Evolutionary conservation across 2,113 vertebrate genomes (phyloP), one percentile per base, ranked within the genome.

Genomic region (Mandrillus leucophaeus): DNA sequence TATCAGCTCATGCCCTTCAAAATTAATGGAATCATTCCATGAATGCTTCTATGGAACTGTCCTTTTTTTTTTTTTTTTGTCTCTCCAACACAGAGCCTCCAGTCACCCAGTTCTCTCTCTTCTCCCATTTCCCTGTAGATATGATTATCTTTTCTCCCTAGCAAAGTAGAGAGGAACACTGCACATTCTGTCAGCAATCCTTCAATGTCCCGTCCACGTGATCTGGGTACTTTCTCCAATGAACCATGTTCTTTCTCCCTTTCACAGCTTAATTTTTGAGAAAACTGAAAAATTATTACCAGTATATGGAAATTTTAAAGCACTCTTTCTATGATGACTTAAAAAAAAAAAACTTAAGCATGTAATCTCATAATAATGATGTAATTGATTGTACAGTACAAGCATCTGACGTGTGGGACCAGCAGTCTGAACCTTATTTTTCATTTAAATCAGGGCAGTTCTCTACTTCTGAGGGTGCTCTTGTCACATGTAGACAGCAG

Each of bases 1-100:
- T 57, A 92, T 64, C 83, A 90, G 79, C 90, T 96, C 90, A 4
- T 11, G 94, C 43, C 84, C 64, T 43, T 92, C 92, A 92, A n/a
- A 61, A 82, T 78, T 38, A 72, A 93, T 12, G 84, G 70, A 83
- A 55, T 57, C 72, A 3, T 57, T 78, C 87, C 61, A 20, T 18
- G 35, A 75, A 45, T 6, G 61, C 61, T 80, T 68, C 17, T 22
- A 32, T 6, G 7, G 55, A 35, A 20, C 16, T 20, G 20, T n/a
- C 66, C 45, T 76, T 72, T 50, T 76, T 76, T 72, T 50, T 72
- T 50, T 22, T 40, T 43, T 43, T 78, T 48, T 8, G 30, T 50
- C 30, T 81, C 66, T 76, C 55, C 4, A 22, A 30, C 22, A 48
- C 48, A 2, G 40, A 82, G 70, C 83, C 83, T 88, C 30, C 57